Base-by-base conservation (phyloP, 2,797 vertebrate genomes). In the Delichon dasypus region DNA sequence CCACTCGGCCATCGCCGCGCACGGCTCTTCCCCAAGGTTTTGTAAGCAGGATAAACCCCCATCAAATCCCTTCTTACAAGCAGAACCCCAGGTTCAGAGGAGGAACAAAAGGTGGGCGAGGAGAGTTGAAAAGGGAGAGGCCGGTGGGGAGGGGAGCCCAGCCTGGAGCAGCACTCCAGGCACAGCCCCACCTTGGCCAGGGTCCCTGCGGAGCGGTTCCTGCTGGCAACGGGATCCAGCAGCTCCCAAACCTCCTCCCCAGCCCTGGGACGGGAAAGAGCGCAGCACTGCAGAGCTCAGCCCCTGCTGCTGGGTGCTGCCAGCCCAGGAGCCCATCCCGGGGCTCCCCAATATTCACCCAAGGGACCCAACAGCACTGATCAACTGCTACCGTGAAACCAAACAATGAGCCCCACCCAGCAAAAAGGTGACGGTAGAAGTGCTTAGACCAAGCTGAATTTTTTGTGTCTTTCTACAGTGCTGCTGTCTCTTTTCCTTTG, bases 121-220 rank as follows among this genome's bases (percentile, higher is more conserved):
- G 27, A 1, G 5, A 15, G 38, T 3, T 26, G 8, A 2, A 17
- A 11, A 4, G 12, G 42, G 50, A 60, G 36, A 23, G n/a, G 9
- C 58, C 9, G 44, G 2, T 5, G 32, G 8, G 55, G 5, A 42
- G 27, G 53, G 26, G 34, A n/a, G 66, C 11, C 45, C 54, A 25
- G 72, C 4, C 4, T 4, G 48, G 72, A 21, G 44, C 51, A 34
- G 53, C 6, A 7, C 0, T 2, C 11, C 42, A 7, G 51, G 2
- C 45, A 11, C 64, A 21, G 1, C 1, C 17, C 26, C 38, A 22
- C 40, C 65, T 14, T 15, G 20, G 54, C 7, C 2, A 30, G 8
- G 72, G 12, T 44, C 13, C 55, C 27, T 3, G 30, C 3, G 4
- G 13, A 30, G 51, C 29, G 21, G n/a, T 15, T 53, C 53, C 42